Evolutionary conservation across 2,113 vertebrate genomes (phyloP).

Genomic region (Urocynchramus pylzowi): DNA sequence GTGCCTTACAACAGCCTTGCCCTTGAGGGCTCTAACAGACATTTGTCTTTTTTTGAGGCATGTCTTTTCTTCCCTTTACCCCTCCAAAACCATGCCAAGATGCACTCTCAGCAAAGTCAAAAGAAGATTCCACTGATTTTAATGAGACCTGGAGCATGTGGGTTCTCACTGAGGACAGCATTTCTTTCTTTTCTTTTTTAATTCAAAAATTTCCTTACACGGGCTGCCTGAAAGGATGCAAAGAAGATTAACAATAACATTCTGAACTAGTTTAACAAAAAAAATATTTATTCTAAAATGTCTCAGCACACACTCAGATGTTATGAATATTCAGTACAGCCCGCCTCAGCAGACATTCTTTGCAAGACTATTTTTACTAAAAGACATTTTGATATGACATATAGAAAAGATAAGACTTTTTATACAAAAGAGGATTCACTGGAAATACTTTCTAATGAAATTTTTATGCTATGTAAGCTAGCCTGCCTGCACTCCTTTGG

Average conservation of each 20-base stretch:
- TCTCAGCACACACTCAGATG: neutral
- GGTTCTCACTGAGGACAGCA: neutral
- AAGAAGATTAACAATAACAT: slow-evolving; percentile 16
- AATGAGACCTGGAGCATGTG: neutral
- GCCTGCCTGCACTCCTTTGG: neutral
- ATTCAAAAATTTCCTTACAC: neutral
- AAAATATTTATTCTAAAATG: neutral
- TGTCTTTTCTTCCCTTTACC: neutral
- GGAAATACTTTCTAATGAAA: slow-evolving; percentile 25
- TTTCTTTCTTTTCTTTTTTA: neutral
- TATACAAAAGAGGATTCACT: neutral
- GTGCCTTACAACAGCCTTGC: neutral
- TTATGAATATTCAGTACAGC: slow-evolving; percentile 16
- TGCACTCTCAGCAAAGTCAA: neutral
- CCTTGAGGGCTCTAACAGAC: neutral
- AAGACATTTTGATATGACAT: slow-evolving; percentile 5
- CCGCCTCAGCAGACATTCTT: neutral
- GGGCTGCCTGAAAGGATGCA: neutral
- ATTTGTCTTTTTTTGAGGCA: neutral
- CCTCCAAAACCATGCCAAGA: neutral
- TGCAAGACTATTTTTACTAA: neutral
- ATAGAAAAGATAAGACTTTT: neutral
- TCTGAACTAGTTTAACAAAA: neutral
- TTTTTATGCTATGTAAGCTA: slow-evolving; percentile 18
- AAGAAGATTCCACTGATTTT: neutral